Evolutionary conservation across 2,797 vertebrate species (phyloP), one percentile per base, ranked within the genome.

Genomic region (Phoxinus dragarum): DNA sequence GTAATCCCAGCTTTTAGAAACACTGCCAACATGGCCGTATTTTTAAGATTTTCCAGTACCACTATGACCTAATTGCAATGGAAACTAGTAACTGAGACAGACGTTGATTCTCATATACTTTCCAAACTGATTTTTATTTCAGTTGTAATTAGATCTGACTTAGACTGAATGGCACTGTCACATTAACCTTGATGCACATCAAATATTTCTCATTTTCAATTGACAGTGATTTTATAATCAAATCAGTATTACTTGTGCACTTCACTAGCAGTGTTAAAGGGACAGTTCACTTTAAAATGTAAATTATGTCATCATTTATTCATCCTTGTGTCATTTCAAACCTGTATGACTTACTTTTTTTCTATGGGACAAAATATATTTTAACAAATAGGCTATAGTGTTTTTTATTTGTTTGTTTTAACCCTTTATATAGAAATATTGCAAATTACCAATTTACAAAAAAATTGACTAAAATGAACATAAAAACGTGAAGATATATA

Each of bases 1-100:
- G 80, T 86, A 82, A 88, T 87, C 86, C 73, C 83, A 83, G 80
- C 82, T 44, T 82, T 84, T 74, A 77, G 68, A 85, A 84, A 66
- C 80, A 81, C 40, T 54, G 52, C 72, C 78, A 80, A 78, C 52
- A 72, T 56, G 21, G 74, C 42, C 40, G 72, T 81, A 59, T 78
- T 81, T 76, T 71, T 42, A 66, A 36, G 47, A 86, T 88, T 76
- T 83, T 47, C 34, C 59, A 64, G 54, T 72, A 76, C 52, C 38
- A 83, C 56, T 64, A 81, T 75, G 79, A 40, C 36, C 27, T 78
- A 71, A 84, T 86, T 80, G 40, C 84, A 69, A 81, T 86, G 52
- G 84, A 82, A 90, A 87, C 77, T 74, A 54, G 19, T 47, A 77
- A 72, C 69, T 44, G 38, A 83, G 74, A 78, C 36, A 7, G 27